phyloP scores from a whole-genome alignment of 1,140 invertebrate species.

The Dysdera silvatica region DNA sequence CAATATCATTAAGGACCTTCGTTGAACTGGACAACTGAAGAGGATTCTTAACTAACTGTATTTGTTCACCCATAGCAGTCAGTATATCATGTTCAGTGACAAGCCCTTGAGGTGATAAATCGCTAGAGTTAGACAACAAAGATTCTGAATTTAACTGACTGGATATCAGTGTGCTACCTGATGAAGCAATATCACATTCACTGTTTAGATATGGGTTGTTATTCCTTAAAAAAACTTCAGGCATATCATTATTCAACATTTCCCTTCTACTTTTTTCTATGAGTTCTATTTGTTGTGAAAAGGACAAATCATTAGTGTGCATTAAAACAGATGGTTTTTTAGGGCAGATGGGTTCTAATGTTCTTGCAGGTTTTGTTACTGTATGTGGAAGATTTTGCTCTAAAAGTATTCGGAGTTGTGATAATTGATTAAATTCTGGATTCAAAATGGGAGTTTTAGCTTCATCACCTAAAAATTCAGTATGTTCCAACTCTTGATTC shows the following conservation, averaged over 20 bases:
- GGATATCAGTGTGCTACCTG: too few relatives aligned
- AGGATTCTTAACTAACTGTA: background rate
- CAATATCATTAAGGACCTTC: background rate
- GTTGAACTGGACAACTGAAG: too few relatives aligned
- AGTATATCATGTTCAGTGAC: too few relatives aligned
- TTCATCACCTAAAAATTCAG: background rate
- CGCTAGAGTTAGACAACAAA: background rate
- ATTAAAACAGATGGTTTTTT: background rate
- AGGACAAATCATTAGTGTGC: too few relatives aligned
- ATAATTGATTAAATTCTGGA: conserved; percentile 49
- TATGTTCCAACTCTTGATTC: background rate
- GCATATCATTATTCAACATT: too few relatives aligned
- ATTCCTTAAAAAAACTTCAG: too few relatives aligned
- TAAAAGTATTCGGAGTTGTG: conserved; percentile 60
- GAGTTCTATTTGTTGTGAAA: too few relatives aligned
- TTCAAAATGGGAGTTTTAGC: background rate
- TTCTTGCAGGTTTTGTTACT: background rate
- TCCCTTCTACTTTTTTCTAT: too few relatives aligned
- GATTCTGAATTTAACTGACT: background rate
- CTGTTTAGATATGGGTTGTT: too few relatives aligned
- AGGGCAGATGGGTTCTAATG: background rate
- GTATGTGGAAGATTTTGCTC: conserved; percentile 55
- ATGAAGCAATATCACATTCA: too few relatives aligned
- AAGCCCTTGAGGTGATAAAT: too few relatives aligned
- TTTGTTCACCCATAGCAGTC: too few relatives aligned